Evolutionary conservation across 2,888 invertebrate genomes (phyloP), one percentile per base, ranked within the genome.

Genomic region (Hoplodrina ambigua): DNA sequence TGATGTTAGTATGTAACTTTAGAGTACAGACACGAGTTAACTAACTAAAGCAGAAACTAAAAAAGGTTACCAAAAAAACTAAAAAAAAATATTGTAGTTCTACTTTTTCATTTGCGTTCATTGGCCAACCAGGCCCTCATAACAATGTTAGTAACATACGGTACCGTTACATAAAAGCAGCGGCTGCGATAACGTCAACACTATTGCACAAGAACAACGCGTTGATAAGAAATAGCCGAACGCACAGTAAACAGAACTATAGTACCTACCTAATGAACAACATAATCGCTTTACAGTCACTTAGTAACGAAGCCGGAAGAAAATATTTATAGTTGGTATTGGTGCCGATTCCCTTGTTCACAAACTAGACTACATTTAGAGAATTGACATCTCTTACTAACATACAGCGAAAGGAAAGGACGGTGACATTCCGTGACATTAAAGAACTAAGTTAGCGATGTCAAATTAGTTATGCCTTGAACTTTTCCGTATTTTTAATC

Each of bases 141-240:
- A 30, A 41, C 10, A 41, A n/a, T 25, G 37, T 37, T 72, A 72
- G 61, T 60, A 76, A 74, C 69, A 69, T 62, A 75, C 76, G 70
- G 79, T 82, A 83, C 72, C 57, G 79, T 88, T 89, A 86, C 84
- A 81, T 85, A 87, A 87, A 77, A 53, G 44, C 60, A 57, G 75
- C 86, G 53, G 30, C 61, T 56, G 76, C 86, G 86, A 86, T 87
- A 89, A 85, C 75, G 75, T 82, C 81, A 82, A 81, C 76, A 73
- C 63, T 57, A 75, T 89, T 89, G 84, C 87, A 85, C 85, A 87
- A 87, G 84, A 82, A 75, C 72, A 80, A 83, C 75, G 69, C 82
- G 72, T 80, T 82, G 88, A 88, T 88, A 88, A 88, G 86, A 69
- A 78, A 71, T 58, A 81, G 58, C 53, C 69, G 74, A 69, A 82